phyloP scores from a whole-genome alignment of 2,888 invertebrate species.

The Leptopterna dolabrata region DNA sequence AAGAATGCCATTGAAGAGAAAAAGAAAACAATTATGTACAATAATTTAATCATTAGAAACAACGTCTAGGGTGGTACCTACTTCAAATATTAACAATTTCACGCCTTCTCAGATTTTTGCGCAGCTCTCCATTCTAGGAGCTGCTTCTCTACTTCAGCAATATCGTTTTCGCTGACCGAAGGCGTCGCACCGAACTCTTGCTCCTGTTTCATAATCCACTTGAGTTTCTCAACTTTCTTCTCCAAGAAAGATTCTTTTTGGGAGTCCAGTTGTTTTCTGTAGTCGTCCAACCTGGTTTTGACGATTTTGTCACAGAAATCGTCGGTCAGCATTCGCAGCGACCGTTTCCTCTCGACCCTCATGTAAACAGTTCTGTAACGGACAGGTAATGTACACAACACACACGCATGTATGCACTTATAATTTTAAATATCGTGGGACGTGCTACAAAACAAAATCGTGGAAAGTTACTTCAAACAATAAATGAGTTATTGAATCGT shows the following conservation, averaged over 20 bases:
- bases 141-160: conserved; percentile 72
- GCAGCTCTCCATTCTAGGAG: conserved; percentile 68
- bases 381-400: too few species aligned
- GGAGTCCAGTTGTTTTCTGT: conserved; percentile 74
- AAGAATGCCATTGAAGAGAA: too few species aligned
- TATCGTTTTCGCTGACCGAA: conserved; percentile 77
- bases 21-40: too few species aligned
- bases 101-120: conserved; percentile 44
- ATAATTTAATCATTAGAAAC: too few species aligned
- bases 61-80: too few species aligned
- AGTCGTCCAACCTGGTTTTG: conserved; percentile 74
- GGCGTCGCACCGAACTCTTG: conserved; percentile 74
- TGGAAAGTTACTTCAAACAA: too few species aligned
- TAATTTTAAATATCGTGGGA: too few species aligned
- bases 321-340: conserved; percentile 78
- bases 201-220: conserved; percentile 82
- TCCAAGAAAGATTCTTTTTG: conserved; percentile 80
- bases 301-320: conserved; percentile 78
- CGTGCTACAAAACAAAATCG: too few species aligned
- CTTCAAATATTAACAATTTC: background rate
- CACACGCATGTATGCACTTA: too few species aligned
- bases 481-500: too few species aligned
- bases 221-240: conserved; percentile 78
- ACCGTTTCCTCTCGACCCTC: conserved; percentile 67
- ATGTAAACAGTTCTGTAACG: conserved; percentile 66